Evolutionary conservation across 2,888 invertebrate species (phyloP), one percentile per base, ranked within the genome.

Genomic region (Leistus spinibarbis): DNA sequence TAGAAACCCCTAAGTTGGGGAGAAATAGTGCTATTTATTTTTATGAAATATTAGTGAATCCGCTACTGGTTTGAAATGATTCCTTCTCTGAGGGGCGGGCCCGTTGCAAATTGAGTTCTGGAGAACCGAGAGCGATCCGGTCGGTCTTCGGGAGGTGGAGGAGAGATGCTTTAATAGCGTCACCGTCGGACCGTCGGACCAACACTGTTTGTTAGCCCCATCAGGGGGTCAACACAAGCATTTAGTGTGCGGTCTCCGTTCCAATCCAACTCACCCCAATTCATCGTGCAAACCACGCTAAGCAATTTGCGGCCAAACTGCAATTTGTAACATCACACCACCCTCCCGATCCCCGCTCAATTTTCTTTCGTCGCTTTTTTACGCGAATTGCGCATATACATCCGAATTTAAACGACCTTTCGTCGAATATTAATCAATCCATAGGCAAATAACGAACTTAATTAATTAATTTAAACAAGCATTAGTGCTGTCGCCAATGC

Each of bases 71-170:
- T 2, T 40, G 40, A 40, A 13, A 40, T 40, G 10, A 40, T 40
- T 40, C 40, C 40, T 10, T 60, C 60, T 60, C 60, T 60, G 19
- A 22, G 19, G 60, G 60, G 60, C 60, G 60, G n/a, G n/a, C 20
- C 60, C 60, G 60, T 17, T 60, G 60, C 60, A 60, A 60, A 60
- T 60, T 60, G 60, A 16, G 60, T 20, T 60, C 60, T 60, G 60
- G 60, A 60, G 60, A 19, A 60, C 60, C 13, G 40, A 40, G 40
- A 40, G 40, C 40, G 40, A 40, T 40, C 10, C 13, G 40, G 10
- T 7, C 40, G 40, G 10, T 40, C 40, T 40, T 40, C 40, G 7
- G 40, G 40, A 40, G 13, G 40, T 13, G 4, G 40, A 1, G 40
- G 40, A 40, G 40, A 40, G 40, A 40, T 7, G 40, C 40, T 40